These are phyloP conservation scores for Tragulus kanchil DNA, from an alignment of 2,113 vertebrate species.

Conservation along the genomic window DNA sequence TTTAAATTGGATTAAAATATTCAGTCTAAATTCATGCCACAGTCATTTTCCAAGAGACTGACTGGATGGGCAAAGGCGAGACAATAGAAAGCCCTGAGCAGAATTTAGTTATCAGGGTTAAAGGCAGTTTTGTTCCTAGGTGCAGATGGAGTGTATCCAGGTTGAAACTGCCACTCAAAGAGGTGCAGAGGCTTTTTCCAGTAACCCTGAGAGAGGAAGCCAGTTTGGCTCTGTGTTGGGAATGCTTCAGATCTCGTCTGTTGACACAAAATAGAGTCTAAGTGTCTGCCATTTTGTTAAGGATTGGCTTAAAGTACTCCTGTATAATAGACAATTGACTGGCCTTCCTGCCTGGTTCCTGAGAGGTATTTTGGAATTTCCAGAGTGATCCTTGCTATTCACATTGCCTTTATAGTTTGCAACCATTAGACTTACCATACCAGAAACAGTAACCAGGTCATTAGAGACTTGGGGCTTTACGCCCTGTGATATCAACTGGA, in stretches of 20 bases:
- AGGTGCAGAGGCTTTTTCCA: background rate
- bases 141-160: background rate
- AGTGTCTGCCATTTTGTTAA: background rate
- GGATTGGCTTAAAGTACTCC: background rate
- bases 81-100: background rate
- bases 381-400: background rate
- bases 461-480: background rate
- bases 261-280: background rate
- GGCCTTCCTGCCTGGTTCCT: background rate
- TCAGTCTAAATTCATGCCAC: background rate
- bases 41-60: background rate
- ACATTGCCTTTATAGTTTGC: background rate
- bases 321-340: background rate
- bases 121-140: background rate
- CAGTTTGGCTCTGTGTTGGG: background rate
- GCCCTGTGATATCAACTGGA: background rate
- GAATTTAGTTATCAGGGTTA: background rate
- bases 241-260: conserved; percentile 1
- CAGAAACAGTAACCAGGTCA: background rate
- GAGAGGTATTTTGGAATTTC: background rate
- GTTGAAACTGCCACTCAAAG: background rate
- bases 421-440: background rate
- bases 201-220: background rate
- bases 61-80: background rate
- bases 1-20: background rate